Base-by-base conservation (phyloP, 2,888 invertebrate genomes). In the Myopa tessellatipennis region DNA sequence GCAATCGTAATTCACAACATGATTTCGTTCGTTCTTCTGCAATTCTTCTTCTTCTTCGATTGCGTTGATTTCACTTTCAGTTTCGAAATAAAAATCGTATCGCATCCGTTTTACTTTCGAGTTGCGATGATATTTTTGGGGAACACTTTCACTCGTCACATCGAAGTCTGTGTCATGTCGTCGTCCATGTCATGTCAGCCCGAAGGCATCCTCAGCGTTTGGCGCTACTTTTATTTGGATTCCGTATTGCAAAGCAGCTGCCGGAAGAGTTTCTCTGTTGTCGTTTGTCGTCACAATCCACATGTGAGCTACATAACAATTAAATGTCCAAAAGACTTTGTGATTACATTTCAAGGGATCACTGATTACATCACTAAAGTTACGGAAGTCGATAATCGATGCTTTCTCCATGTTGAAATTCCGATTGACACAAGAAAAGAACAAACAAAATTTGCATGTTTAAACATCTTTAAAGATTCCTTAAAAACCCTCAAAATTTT, bases 101-200 rank as follows among this genome's bases (percentile, higher is more conserved):
- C 3, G 18, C 52, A 45, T 45, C 10, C 10, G 10, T 10, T 45
- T 45, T 26, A 26, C 70, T 26, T 63, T 74, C 3, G 61, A 34
- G 40, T 14, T 8, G 45, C 58, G 26, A 26, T 58, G 18, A 36
- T 34, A 40, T 40, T 67, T 63, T 75, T 70, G 83, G 80, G 82
- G 81, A 83, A 63, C 80, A 83, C 85, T 85, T 85, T 85, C 85
- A 85, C 81, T 78, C 82, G 55, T n/a, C 26, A 26, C 26, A 26
- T 26, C 26, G 26, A 26, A 26, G 26, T 26, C 26, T 26, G 26
- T 26, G 26, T 26, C 26, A 26, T 26, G 26, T 26, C 26, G 10
- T 45, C 45, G 6, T 79, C 81, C 81, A 80, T 84, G 78, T 71
- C 80, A 81, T 81, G 74, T 73, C 40, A 45, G 40, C 67, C 77